Conservation (phyloP, 2,113 vertebrate genomes). For the Alexandromys fortis region DNA sequence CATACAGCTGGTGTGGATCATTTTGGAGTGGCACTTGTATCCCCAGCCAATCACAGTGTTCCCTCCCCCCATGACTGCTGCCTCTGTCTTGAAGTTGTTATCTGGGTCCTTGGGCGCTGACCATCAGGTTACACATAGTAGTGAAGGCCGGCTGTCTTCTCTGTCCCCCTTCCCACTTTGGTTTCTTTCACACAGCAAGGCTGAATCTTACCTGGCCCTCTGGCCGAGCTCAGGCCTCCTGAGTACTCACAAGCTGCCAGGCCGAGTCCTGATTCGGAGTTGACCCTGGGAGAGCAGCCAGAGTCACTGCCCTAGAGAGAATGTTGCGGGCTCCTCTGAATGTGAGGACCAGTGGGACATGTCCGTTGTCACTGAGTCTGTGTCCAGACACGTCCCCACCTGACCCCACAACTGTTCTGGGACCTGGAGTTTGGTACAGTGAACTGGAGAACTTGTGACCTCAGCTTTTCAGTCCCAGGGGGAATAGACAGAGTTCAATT, state of each 20-base stretch:
- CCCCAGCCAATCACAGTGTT: neutral
- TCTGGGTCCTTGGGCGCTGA: neutral
- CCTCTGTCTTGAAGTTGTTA: neutral
- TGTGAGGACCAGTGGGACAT: neutral
- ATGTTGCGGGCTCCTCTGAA: neutral
- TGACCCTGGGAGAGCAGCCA: neutral
- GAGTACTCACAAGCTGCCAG: neutral
- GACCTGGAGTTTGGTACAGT: neutral
- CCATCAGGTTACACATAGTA: neutral
- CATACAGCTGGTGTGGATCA: neutral
- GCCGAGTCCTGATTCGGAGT: neutral
- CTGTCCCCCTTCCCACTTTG: too few species aligned
- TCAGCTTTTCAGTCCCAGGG: neutral
- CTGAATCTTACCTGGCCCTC: neutral
- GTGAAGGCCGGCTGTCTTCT: neutral
- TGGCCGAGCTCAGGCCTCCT: neutral
- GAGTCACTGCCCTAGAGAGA: neutral
- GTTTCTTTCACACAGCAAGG: neutral
- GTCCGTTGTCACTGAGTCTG: neutral
- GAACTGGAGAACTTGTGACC: slow-evolving; percentile 2
- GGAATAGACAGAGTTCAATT: neutral
- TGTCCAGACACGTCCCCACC: neutral
- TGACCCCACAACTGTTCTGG: slow-evolving; percentile 43
- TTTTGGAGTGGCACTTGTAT: neutral
- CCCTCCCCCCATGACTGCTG: neutral